Evolutionary conservation across 2,888 invertebrate species (phyloP), one percentile per base, ranked within the genome.

Genomic region (Scaptodrosophila latifasciaeformis): DNA sequence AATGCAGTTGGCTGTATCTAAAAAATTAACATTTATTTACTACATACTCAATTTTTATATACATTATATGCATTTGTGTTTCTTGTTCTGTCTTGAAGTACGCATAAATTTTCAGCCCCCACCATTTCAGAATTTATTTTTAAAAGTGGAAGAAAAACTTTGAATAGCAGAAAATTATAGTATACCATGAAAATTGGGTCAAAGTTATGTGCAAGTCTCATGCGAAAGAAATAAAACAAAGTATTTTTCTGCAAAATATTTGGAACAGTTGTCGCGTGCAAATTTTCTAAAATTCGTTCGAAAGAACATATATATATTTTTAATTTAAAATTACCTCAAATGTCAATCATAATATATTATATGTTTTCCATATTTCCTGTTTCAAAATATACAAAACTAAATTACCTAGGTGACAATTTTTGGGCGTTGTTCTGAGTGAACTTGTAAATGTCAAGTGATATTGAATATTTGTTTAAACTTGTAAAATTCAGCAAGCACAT

Each of bases 61-160:
- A 29, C 59, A 39, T 59, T 53, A 70, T 78, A 65, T 80, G 81
- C 81, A 80, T 59, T 63, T 74, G 40, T 48, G 24, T 69, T 59
- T 77, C 71, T 59, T 49, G 49, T 39, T 24, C 7, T 24, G 24
- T 24, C 7, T 24, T 24, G 24, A 24, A 3, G 7, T 24, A 3
- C 58, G 43, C 78, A 74, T 81, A 70, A 77, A 72, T 72, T 66
- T 49, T 64, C 39, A 54, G 34, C 49, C 45, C 34, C 39, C 59
- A 53, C 58, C 31, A 31, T 31, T 31, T 24, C 7, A 24, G 6
- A n/a, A 31, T 12, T 35, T 35, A 17, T 17, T 37, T 37, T 1
- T 13, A 13, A 6, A 9, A 18, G 37, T 37, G 37, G n/a, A n/a
- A 30, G 46, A 54, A 47, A 57, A 49, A 43, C 15, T 56, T 44